Conservation (phyloP, 2,888 invertebrate genomes). For the Xestia ashworthii region DNA sequence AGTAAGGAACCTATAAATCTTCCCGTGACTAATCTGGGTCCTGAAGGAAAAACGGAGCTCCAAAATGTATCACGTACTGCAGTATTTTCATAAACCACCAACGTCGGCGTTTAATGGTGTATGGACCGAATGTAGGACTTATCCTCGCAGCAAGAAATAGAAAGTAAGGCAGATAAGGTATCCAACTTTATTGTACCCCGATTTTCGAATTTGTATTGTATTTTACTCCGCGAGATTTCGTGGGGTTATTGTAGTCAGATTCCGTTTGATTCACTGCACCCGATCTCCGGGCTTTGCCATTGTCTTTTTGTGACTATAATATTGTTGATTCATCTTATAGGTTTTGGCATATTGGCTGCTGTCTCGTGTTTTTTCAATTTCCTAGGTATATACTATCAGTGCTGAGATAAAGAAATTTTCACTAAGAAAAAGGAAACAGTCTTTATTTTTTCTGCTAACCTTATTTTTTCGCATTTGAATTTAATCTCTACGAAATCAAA, state of each 20-base stretch:
- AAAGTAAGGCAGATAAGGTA: conserved; percentile 62
- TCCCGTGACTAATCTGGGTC: conserved; percentile 75
- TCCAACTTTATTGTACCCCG: conserved; percentile 39
- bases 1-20: conserved; percentile 78
- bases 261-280: conserved; percentile 57
- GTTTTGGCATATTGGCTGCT: conserved; percentile 25
- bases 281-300: conserved; percentile 40
- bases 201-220: conserved; percentile 56
- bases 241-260: conserved; percentile 51
- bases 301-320: conserved; percentile 44
- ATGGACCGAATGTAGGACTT: conserved; percentile 68
- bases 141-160: conserved; percentile 65
- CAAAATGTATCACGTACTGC: conserved; percentile 74
- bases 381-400: conserved; percentile 15
- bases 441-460: conserved; percentile 26
- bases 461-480: conserved; percentile 55
- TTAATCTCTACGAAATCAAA: conserved; percentile 60
- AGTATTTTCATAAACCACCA: conserved; percentile 79
- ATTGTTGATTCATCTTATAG: conserved; percentile 36
- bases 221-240: conserved; percentile 46
- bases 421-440: conserved; percentile 33
- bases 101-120: conserved; percentile 76
- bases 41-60: conserved; percentile 71
- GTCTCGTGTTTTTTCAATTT: conserved; percentile 34
- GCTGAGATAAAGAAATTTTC: conserved; percentile 7